Conservation (phyloP, 2,113 vertebrate species). For the Orycteropus afer region DNA sequence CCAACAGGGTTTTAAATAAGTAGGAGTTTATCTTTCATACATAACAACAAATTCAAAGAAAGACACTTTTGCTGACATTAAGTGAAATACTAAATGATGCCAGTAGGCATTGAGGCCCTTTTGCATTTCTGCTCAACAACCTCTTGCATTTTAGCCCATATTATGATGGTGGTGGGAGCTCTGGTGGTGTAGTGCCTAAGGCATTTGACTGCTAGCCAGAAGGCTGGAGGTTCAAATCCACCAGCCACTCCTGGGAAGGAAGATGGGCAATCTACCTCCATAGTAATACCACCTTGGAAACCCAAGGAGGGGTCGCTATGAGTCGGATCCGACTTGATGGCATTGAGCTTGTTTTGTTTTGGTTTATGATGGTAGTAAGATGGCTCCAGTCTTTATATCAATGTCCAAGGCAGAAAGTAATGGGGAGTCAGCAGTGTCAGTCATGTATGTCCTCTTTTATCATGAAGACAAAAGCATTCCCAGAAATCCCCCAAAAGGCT, state of each 20-base stretch:
- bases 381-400: not conserved
- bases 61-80: too few relatives aligned
- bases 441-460: not conserved
- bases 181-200: too few relatives aligned
- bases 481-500: not conserved
- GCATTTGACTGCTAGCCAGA: too few relatives aligned
- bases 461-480: not conserved
- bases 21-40: not conserved
- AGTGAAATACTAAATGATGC: not conserved
- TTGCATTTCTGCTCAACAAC: not conserved
- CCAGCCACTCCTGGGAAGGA: too few relatives aligned
- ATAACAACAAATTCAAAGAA: not conserved
- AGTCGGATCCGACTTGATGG: too few relatives aligned
- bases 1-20: not conserved
- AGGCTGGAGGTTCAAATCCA: too few relatives aligned
- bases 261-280: too few relatives aligned
- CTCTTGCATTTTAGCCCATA: not conserved
- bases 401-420: not conserved
- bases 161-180: not conserved
- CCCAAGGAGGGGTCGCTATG: too few relatives aligned
- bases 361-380: not conserved
- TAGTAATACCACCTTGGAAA: too few relatives aligned
- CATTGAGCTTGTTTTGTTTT: too few relatives aligned
- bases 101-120: not conserved
- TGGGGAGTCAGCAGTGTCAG: too few relatives aligned